Base-by-base conservation (phyloP, 2,113 vertebrate species). In the Psettodes erumei region DNA sequence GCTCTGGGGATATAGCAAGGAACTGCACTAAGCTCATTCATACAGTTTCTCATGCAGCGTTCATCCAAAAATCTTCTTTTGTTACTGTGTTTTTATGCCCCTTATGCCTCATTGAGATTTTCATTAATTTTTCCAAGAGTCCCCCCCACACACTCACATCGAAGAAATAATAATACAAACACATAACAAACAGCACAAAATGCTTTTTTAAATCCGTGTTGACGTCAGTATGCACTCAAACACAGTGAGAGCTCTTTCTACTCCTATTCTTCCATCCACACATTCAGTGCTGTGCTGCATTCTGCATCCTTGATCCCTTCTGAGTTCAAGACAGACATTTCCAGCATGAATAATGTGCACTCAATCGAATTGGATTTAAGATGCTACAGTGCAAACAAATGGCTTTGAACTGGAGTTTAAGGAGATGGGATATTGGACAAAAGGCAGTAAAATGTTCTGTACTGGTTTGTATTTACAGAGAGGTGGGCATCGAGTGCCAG, bases 401-500 rank as follows among this genome's bases (percentile, higher is more conserved):
- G 35, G 23, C 45, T 30, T 18, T 60, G 30, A 67, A 33, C 40
- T 6, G 0, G 13, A 15, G 30, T 19, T 19, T 48, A 32, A 72
- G 65, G 71, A 54, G 67, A 42, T 1, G 3, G 2, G 37, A 32
- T 13, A 0, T 1, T 6, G 61, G 55, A 73, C 19, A 53, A 35
- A 50, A 50, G 1, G 27, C 23, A 7, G n/a, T 13, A 42, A 65
- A n/a, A 19, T 30, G 58, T 42, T 69, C 3, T 38, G 65, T 71
- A 79, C 47, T 42, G 35, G 58, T 32, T 66, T 45, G 38, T 85
- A 58, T 90, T 84, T 62, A 19, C 87, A 94, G 93, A 60, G 91
- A 93, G 81, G 87, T 87, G 0, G 94, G 90, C 35, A 85, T 95
- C 19, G 83, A 89, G 69, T 95, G 94, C 0, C 56, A 90, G 40